Percentiles rank a stretch among this genome's conserved stretches.
phyloP scores from a whole-genome alignment of 2,113 vertebrate species.

The Laticauda laticaudata region DNA sequence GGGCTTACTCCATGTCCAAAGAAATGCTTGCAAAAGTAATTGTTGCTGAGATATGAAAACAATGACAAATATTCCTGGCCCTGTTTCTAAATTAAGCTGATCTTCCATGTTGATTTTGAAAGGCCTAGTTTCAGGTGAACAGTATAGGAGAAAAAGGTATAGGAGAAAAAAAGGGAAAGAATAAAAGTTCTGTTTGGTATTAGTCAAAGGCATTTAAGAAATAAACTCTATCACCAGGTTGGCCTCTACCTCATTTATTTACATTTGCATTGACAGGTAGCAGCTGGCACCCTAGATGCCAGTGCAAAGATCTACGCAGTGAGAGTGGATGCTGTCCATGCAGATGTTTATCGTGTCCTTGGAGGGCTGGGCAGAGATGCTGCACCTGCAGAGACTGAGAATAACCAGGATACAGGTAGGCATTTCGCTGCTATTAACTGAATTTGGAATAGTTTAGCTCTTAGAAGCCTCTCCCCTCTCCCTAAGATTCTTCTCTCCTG shows the following conservation, averaged over 20 bases:
- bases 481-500: neutral
- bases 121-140: neutral
- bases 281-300: slow-evolving; percentile 90
- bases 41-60: neutral
- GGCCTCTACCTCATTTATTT: neutral
- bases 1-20: neutral
- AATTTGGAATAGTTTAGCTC: neutral
- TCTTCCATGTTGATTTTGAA: neutral
- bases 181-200: neutral
- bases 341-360: slow-evolving; percentile 87
- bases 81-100: neutral
- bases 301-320: slow-evolving; percentile 94
- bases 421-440: neutral
- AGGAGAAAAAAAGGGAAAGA: neutral
- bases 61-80: neutral
- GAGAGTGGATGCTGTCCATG: slow-evolving; percentile 88
- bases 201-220: neutral
- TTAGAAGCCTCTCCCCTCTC: neutral
- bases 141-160: neutral
- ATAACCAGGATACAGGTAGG: slow-evolving; percentile 51
- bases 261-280: slow-evolving; percentile 72
- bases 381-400: slow-evolving; percentile 36
- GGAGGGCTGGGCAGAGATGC: slow-evolving; percentile 82
- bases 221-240: neutral
- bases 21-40: neutral